Evolutionary conservation across 2,888 invertebrate species (phyloP), one percentile per base, ranked within the genome.

Genomic region (Nemapogon koenigi): DNA sequence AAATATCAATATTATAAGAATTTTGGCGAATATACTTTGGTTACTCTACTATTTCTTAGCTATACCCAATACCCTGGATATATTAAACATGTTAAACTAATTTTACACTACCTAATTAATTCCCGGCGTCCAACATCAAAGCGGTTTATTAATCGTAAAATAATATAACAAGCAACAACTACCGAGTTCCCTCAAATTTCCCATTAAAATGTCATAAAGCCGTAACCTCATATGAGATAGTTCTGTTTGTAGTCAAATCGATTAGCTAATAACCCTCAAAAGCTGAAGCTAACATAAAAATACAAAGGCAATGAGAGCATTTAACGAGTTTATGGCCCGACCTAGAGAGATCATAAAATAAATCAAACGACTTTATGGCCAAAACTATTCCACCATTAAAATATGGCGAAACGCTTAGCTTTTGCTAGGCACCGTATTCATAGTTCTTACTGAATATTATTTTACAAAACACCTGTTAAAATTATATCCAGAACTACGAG

Each of bases 351-450:
- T 55, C 62, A 67, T 73, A 72, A 73, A 73, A 75, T 73, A 73
- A 73, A 73, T 75, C 75, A 73, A 65, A 66, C 56, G 57, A 62
- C 57, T 72, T 73, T 73, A 73, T 62, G 66, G 60, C 53, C 59
- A 57, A 68, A 35, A 69, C 71, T 72, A 72, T 62, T 57, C 57
- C 50, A 50, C 65, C 61, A 68, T 72, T 71, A 72, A 73, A 73
- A 69, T 71, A 73, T 71, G 70, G 63, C 59, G 63, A 63, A 68
- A 64, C 31, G 31, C 16, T 31, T 31, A 31, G 16, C 31, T 16
- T 31, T 16, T 31, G 22, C 22, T 22, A 10, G 17, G 13, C 3
- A 3, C n/a, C 16, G 11, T 4, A 31, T 31, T 15, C 17, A 31
- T 31, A 31, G 31, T 4, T 11, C 3, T 15, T 8, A 28, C 28